A percentile compares a stretch with the other conserved stretches of the same genome.
Evolutionary conservation across 2,113 vertebrate species (phyloP).

Genomic region (Melanerpes formicivorus): DNA sequence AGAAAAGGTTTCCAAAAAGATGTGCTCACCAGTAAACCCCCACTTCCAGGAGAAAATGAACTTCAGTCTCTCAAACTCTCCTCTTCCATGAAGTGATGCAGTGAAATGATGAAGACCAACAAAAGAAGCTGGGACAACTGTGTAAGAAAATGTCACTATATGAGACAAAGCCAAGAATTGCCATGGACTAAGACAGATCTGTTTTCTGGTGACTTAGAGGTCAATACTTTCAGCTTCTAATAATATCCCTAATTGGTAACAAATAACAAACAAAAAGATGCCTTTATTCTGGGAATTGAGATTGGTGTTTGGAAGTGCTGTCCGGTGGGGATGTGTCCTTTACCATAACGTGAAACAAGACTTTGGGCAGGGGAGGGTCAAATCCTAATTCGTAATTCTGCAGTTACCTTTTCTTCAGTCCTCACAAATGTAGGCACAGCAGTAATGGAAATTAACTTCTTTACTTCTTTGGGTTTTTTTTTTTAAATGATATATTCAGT

Average conservation of each 20-base stretch:
- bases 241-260: constrained; percentile 75
- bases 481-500: constrained; percentile 83
- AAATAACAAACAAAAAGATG: constrained; percentile 67
- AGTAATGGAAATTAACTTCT: constrained; percentile 84
- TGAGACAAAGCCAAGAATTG: constrained; percentile 70
- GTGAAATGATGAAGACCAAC: constrained; percentile 73
- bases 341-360: constrained; percentile 65
- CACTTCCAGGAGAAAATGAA: constrained; percentile 82
- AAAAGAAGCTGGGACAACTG: constrained; percentile 71
- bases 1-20: constrained; percentile 77
- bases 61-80: constrained; percentile 77
- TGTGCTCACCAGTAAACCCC: constrained; percentile 80
- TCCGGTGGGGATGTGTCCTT: constrained; percentile 69
- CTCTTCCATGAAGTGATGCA: constrained; percentile 76
- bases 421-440: constrained; percentile 81
- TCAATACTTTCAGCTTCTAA: constrained; percentile 73
- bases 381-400: constrained; percentile 79
- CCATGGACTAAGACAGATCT: constrained; percentile 64
- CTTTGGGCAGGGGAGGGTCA: constrained; percentile 71
- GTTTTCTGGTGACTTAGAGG: constrained; percentile 70
- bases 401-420: constrained; percentile 81
- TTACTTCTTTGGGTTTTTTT: constrained; percentile 68
- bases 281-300: constrained; percentile 60
- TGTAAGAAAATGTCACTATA: constrained; percentile 34
- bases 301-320: constrained; percentile 73